Conservation (phyloP, 2,797 vertebrate genomes). For the Macropus fuliginosus region DNA sequence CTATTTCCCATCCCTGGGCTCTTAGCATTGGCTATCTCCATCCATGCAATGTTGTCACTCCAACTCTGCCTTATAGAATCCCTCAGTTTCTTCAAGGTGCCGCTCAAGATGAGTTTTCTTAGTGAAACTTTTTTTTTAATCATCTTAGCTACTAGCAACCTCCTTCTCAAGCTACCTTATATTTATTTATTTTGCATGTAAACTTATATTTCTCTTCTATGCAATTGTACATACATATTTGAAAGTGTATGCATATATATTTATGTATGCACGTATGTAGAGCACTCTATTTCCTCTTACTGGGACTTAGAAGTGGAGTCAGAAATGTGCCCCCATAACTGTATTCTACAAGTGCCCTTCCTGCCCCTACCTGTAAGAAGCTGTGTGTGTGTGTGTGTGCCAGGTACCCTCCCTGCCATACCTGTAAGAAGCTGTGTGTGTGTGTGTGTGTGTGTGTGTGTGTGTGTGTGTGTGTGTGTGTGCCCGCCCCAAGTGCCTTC, state of each 20-base stretch:
- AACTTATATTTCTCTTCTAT: background rate
- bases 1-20: background rate
- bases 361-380: background rate
- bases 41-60: background rate
- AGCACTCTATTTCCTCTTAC: background rate
- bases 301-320: background rate
- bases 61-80: background rate
- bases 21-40: background rate
- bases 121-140: background rate
- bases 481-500: background rate
- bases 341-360: background rate
- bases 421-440: background rate
- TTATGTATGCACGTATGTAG: background rate
- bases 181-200: background rate
- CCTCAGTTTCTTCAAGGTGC: background rate
- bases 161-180: background rate
- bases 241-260: background rate
- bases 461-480: background rate
- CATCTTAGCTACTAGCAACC: background rate
- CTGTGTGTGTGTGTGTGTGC: too few species aligned
- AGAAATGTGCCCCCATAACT: background rate
- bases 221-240: background rate
- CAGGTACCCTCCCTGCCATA: too few species aligned
- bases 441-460: background rate
- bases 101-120: background rate